Percentiles rank a stretch among this genome's conserved stretches.
Evolutionary conservation across 1,140 invertebrate species (phyloP).

Genomic region (Microvelia longipes): DNA sequence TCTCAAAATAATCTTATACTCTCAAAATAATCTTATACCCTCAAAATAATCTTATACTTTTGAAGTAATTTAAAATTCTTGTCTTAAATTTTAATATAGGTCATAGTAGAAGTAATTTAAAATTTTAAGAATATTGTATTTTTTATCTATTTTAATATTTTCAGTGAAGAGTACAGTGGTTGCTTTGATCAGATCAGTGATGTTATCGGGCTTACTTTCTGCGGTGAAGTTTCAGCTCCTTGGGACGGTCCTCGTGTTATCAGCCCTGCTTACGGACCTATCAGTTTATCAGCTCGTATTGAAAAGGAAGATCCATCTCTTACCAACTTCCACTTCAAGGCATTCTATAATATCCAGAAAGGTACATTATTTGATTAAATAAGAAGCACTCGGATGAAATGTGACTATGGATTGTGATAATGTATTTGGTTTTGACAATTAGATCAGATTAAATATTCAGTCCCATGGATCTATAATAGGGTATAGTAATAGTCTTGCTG

Average conservation of each 20-base stretch:
- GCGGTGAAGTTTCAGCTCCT: constrained; percentile 43
- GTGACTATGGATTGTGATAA: constrained; percentile 18
- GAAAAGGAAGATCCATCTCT: constrained; percentile 45
- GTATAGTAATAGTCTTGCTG: too few relatives aligned
- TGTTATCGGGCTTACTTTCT: constrained; percentile 50
- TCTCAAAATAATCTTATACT: too few relatives aligned
- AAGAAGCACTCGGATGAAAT: too few relatives aligned
- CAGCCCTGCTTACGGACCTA: constrained; percentile 39
- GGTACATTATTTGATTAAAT: not conserved
- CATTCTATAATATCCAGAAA: constrained; percentile 25
- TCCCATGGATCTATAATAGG: too few relatives aligned
- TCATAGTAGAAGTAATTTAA: too few relatives aligned
- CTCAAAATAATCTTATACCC: too few relatives aligned
- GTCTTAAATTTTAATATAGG: too few relatives aligned
- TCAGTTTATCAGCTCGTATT: constrained; percentile 38
- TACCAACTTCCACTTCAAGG: constrained; percentile 42
- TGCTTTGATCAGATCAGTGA: constrained; percentile 54
- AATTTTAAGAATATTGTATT: too few relatives aligned
- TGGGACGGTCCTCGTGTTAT: constrained; percentile 32
- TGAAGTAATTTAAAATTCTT: too few relatives aligned
- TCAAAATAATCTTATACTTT: too few relatives aligned
- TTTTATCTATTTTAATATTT: too few relatives aligned
- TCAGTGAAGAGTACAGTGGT: constrained; percentile 37
- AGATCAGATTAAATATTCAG: constrained; percentile 1
- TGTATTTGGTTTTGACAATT: too few relatives aligned